Percentiles rank a stretch among this genome's conserved stretches.
These are phyloP conservation scores for Spilosoma lubricipeda DNA, from an alignment of 2,888 invertebrate species.

Conservation along the genomic window DNA sequence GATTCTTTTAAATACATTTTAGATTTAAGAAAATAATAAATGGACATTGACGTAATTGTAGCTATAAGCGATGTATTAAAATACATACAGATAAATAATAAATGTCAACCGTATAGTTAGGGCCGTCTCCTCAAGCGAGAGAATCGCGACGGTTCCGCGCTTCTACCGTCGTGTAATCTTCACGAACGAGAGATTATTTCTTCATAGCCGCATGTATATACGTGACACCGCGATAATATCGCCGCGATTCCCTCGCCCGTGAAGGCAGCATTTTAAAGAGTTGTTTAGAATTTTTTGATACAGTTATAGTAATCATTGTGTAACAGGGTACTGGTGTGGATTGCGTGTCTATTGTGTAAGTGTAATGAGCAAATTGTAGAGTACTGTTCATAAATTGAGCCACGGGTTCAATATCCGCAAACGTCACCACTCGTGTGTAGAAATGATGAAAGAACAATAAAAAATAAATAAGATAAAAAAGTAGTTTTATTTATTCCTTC, in stretches of 20 bases:
- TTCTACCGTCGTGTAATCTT: no score
- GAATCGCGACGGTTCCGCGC: no score
- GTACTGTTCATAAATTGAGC: constrained; percentile 24
- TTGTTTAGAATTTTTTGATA: constrained; percentile 65
- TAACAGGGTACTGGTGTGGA: constrained; percentile 67
- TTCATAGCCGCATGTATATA: no score
- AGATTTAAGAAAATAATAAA: no score
- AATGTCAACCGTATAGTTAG: constrained; percentile 52
- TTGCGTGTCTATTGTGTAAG: constrained; percentile 39
- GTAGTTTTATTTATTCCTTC: background rate
- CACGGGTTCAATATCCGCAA: constrained; percentile 32
- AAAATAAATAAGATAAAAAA: background rate
- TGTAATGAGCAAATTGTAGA: constrained; percentile 33
- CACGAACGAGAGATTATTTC: no score
- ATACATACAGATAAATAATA: background rate
- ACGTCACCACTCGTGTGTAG: constrained; percentile 28
- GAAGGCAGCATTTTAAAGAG: constrained; percentile 17
- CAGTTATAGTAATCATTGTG: constrained; percentile 58
- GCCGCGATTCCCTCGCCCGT: no score
- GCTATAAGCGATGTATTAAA: constrained; percentile 20
- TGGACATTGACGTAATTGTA: background rate
- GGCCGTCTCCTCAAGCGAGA: no score
- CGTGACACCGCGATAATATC: no score
- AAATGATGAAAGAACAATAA: constrained; percentile 22
- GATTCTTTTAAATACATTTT: no score